These are phyloP conservation scores for Hafferia zeledoni DNA, from an alignment of 2,797 vertebrate genomes.

Conservation along the genomic window DNA sequence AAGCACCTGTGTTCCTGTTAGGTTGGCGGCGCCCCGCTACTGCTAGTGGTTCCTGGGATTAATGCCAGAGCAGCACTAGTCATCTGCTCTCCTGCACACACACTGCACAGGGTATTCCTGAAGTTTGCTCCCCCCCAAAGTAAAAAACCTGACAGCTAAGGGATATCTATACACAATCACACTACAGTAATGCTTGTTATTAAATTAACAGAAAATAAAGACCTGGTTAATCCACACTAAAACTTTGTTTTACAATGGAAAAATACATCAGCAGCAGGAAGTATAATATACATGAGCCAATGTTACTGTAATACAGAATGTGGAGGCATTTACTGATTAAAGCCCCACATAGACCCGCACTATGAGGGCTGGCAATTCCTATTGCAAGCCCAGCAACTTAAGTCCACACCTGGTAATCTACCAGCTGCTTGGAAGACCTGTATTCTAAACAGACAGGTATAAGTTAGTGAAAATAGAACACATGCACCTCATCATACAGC, in stretches of 20 bases:
- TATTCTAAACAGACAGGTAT: conserved; percentile 80
- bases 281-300: conserved; percentile 88
- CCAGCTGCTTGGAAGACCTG: conserved; percentile 84
- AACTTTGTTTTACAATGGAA: conserved; percentile 87
- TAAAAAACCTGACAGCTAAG: conserved; percentile 77
- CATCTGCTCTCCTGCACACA: conserved; percentile 80
- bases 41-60: conserved; percentile 91
- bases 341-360: conserved; percentile 82
- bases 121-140: conserved; percentile 75
- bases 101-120: conserved; percentile 86
- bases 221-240: conserved; percentile 90
- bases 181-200: conserved; percentile 97
- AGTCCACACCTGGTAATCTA: conserved; percentile 80
- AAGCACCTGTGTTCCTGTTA: conserved; percentile 94
- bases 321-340: conserved; percentile 79
- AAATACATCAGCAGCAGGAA: conserved; percentile 92
- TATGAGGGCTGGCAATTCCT: conserved; percentile 74
- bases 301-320: conserved; percentile 81
- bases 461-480: conserved; percentile 78
- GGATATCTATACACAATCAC: conserved; percentile 89
- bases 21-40: conserved; percentile 81
- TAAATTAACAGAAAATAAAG: conserved; percentile 92
- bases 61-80: conserved; percentile 84
- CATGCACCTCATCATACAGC: conserved; percentile 78
- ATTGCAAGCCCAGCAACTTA: conserved; percentile 78